These are phyloP conservation scores for Dunckerocampus dactyliophorus DNA, from an alignment of 2,113 vertebrate genomes.

Conservation along the genomic window DNA sequence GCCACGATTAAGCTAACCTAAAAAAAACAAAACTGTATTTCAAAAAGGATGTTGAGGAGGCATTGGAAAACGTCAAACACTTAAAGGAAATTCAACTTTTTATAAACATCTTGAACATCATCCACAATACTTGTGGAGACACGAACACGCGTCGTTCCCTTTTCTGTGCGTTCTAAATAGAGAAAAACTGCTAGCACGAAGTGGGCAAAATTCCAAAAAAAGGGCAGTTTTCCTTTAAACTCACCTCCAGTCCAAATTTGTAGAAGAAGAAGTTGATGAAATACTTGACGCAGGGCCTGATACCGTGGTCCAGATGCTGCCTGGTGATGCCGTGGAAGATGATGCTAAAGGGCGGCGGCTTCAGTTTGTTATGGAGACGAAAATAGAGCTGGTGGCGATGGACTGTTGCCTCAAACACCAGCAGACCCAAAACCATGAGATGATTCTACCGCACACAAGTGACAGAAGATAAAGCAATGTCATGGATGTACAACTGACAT, in stretches of 20 bases:
- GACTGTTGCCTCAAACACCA: conserved; percentile 64
- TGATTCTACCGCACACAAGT: conserved; percentile 61
- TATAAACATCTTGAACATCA: no score
- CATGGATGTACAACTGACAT: neutral
- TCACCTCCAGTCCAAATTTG: conserved; percentile 77
- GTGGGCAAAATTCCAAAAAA: no score
- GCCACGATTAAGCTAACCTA: conserved; percentile 71
- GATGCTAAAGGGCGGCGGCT: conserved; percentile 47
- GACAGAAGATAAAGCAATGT: neutral
- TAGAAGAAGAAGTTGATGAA: conserved; percentile 76
- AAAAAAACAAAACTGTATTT: neutral
- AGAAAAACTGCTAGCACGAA: no score
- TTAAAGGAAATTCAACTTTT: neutral
- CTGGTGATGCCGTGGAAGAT: conserved; percentile 58
- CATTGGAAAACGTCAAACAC: neutral
- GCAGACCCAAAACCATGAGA: conserved; percentile 62
- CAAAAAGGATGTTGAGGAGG: neutral
- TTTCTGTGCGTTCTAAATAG: no score
- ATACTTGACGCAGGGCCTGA: conserved; percentile 66
- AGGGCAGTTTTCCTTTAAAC: neutral
- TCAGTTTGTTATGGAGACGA: conserved; percentile 54
- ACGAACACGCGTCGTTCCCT: no score
- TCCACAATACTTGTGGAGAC: no score
- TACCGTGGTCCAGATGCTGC: conserved; percentile 60
- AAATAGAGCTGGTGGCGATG: conserved; percentile 66